phyloP scores from a whole-genome alignment of 1,140 invertebrate species.

The Papilio machaon region DNA sequence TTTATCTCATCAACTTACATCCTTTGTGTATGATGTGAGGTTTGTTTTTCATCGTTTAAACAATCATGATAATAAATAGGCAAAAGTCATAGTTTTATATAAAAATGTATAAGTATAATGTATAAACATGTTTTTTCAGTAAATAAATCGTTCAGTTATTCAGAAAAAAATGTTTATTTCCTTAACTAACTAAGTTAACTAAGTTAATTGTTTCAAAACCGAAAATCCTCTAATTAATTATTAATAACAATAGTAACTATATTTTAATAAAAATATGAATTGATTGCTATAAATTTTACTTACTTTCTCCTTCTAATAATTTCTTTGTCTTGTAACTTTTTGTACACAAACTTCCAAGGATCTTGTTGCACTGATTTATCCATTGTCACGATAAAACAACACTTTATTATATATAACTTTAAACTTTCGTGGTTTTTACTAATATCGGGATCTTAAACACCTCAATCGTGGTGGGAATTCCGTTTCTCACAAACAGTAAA shows the following conservation, averaged over 20 bases:
- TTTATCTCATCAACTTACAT: conserved; percentile 10
- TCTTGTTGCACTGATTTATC: conserved; percentile 52
- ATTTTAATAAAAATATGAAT: conserved; percentile 6
- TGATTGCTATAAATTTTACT: conserved; percentile 46
- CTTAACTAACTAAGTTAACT: background rate
- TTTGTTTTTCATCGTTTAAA: background rate
- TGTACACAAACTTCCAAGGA: conserved; percentile 71
- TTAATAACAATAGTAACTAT: background rate
- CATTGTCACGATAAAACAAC: conserved; percentile 51
- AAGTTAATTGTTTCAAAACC: background rate
- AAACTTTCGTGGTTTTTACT: no score
- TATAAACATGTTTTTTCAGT: no score
- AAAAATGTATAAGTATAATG: no score
- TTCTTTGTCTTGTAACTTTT: conserved; percentile 69
- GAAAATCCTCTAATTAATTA: background rate
- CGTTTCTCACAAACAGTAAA: no score
- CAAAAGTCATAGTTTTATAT: no score
- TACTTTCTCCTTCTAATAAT: conserved; percentile 69
- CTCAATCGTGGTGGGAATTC: no score
- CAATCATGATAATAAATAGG: no score
- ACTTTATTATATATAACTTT: no score
- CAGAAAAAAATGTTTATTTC: no score
- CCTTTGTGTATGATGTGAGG: background rate
- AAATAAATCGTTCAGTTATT: no score
- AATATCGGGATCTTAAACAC: no score